phyloP scores from a whole-genome alignment of 2,113 vertebrate genomes.

The Pagrus major region DNA sequence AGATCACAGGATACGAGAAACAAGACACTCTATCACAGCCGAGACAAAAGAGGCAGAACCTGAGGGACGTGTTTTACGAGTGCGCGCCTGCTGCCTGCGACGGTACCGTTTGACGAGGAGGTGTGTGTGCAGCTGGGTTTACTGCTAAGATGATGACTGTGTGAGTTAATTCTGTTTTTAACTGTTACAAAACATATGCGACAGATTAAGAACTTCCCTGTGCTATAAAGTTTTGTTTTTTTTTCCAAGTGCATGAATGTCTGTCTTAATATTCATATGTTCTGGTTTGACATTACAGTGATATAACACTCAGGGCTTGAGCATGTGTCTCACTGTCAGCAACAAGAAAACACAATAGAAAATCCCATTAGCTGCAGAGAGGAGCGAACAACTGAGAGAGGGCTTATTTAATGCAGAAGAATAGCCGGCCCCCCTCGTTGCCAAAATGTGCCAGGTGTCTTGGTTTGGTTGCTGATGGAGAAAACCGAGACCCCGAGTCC shows the following conservation, averaged over 20 bases:
- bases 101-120: constrained; percentile 16
- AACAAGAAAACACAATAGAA: constrained; percentile 1
- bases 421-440: background rate
- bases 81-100: constrained; percentile 38
- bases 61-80: constrained; percentile 61
- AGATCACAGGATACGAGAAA: constrained; percentile 73
- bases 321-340: background rate
- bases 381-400: constrained; percentile 2
- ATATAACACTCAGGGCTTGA: background rate
- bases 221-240: background rate
- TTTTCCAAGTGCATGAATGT: background rate
- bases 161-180: constrained; percentile 7
- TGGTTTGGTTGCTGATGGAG: constrained; percentile 1
- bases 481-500: background rate
- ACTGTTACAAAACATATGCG: background rate
- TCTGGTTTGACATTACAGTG: background rate
- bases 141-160: background rate
- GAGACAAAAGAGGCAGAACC: constrained; percentile 70
- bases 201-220: background rate
- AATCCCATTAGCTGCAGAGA: constrained; percentile 26
- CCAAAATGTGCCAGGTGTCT: constrained; percentile 41
- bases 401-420: constrained; percentile 11
- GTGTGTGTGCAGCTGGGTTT: background rate
- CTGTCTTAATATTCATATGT: background rate
- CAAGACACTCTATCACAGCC: constrained; percentile 55